Conservation (phyloP, 2,888 invertebrate species). For the Unio delphinus region DNA sequence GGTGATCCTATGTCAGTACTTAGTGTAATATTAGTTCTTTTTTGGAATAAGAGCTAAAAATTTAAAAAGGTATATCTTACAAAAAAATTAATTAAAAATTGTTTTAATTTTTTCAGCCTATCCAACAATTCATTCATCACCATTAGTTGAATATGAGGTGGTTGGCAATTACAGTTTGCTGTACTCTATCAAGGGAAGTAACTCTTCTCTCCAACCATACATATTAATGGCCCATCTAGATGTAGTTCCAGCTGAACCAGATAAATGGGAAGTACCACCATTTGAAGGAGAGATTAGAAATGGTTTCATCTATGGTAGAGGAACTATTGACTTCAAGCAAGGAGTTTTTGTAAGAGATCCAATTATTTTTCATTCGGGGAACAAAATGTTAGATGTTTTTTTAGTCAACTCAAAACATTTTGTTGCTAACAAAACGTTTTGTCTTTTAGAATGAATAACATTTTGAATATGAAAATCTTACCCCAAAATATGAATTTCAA, state of each 20-base stretch:
- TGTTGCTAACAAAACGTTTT: too few relatives aligned
- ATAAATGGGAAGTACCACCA: constrained; percentile 69
- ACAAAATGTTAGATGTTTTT: too few relatives aligned
- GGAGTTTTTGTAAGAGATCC: constrained; percentile 70
- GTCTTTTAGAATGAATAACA: too few relatives aligned
- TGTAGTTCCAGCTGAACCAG: constrained; percentile 72
- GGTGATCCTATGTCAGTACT: too few relatives aligned
- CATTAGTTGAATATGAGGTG: constrained; percentile 54
- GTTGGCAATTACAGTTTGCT: constrained; percentile 72
- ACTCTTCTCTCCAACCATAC: constrained; percentile 70
- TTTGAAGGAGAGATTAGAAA: constrained; percentile 72
- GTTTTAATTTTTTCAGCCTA: constrained; percentile 40
- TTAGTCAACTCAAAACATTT: too few relatives aligned
- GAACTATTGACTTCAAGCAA: constrained; percentile 74
- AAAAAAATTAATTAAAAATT: too few relatives aligned
- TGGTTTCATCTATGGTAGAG: constrained; percentile 74
- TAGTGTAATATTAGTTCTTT: too few relatives aligned
- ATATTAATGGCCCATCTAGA: constrained; percentile 74
- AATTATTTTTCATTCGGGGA: background rate
- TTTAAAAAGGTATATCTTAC: too few relatives aligned
- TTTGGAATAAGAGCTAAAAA: too few relatives aligned
- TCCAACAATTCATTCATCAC: constrained; percentile 53
- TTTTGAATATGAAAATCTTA: too few relatives aligned
- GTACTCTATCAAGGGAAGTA: constrained; percentile 71
- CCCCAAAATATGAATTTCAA: too few relatives aligned